These are phyloP conservation scores for Crenuchus spilurus DNA, from an alignment of 2,797 vertebrate genomes.

Conservation along the genomic window DNA sequence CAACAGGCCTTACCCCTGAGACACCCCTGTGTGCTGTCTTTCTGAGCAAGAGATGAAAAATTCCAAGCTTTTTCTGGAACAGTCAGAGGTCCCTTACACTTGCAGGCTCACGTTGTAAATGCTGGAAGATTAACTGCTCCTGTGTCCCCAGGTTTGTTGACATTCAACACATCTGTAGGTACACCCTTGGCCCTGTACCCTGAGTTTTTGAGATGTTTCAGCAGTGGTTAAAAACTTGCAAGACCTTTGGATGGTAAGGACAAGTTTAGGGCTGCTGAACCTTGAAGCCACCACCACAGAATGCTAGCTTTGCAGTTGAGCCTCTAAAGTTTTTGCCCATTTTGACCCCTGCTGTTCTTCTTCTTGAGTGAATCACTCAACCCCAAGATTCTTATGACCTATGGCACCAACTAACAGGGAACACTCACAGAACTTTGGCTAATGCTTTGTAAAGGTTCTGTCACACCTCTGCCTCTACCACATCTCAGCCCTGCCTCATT, in stretches of 20 bases:
- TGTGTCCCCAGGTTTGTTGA: not conserved
- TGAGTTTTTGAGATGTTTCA: not conserved
- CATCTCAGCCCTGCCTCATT: too few species aligned
- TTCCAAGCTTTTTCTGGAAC: constrained; percentile 18
- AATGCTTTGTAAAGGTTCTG: too few species aligned
- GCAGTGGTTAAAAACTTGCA: not conserved
- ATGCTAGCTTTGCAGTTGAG: not conserved
- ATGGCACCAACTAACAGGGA: too few species aligned
- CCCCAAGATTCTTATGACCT: too few species aligned
- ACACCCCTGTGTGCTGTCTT: constrained; percentile 7
- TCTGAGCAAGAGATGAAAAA: not conserved
- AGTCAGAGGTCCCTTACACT: constrained; percentile 13
- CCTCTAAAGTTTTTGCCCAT: not conserved
- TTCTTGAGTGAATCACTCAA: not conserved
- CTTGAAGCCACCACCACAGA: not conserved
- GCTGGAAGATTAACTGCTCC: not conserved
- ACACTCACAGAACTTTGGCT: too few species aligned
- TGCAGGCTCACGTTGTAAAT: not conserved
- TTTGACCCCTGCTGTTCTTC: not conserved
- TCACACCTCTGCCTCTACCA: too few species aligned
- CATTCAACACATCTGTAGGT: not conserved
- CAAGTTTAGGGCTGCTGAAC: not conserved
- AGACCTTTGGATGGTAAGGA: not conserved
- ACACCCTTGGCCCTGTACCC: not conserved
- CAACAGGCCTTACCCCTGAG: constrained; percentile 26